These are phyloP conservation scores for Merluccius polli DNA, from an alignment of 2,797 vertebrate genomes.

Conservation along the genomic window DNA sequence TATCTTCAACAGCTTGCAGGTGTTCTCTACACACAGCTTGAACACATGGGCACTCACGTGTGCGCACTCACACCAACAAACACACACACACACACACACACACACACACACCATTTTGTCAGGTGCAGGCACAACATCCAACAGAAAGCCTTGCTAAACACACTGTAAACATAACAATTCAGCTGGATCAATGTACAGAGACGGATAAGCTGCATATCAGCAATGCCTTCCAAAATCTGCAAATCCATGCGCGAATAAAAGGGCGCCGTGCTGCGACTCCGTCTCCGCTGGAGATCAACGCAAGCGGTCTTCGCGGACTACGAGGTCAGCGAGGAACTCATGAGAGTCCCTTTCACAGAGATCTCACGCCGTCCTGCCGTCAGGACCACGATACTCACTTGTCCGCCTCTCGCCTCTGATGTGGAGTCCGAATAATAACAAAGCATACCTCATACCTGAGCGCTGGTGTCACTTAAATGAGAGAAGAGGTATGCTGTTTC, in stretches of 20 bases:
- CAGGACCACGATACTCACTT: too few species aligned
- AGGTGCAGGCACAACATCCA: neutral
- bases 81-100: neutral
- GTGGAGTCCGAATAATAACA: conserved; percentile 41
- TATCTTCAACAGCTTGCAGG: conserved; percentile 62
- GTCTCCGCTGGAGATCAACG: neutral
- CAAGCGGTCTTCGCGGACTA: neutral
- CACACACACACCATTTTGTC: neutral
- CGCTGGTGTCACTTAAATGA: conserved; percentile 67
- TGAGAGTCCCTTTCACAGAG: conserved; percentile 46
- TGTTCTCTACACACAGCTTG: conserved; percentile 29
- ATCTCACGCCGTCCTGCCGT: conserved; percentile 63
- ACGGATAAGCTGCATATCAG: neutral
- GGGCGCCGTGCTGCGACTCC: neutral
- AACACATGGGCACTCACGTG: conserved; percentile 17
- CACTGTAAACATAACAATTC: neutral
- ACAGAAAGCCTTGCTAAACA: neutral
- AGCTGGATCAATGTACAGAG: neutral
- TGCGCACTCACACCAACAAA: neutral
- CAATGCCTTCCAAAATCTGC: neutral
- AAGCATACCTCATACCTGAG: conserved; percentile 48
- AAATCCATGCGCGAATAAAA: neutral
- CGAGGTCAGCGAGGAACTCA: too few species aligned
- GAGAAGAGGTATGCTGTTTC: conserved; percentile 61
- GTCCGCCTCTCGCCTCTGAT: conserved; percentile 46